These are phyloP conservation scores for Polymixis lichenea DNA, from an alignment of 2,888 invertebrate genomes.

Conservation along the genomic window DNA sequence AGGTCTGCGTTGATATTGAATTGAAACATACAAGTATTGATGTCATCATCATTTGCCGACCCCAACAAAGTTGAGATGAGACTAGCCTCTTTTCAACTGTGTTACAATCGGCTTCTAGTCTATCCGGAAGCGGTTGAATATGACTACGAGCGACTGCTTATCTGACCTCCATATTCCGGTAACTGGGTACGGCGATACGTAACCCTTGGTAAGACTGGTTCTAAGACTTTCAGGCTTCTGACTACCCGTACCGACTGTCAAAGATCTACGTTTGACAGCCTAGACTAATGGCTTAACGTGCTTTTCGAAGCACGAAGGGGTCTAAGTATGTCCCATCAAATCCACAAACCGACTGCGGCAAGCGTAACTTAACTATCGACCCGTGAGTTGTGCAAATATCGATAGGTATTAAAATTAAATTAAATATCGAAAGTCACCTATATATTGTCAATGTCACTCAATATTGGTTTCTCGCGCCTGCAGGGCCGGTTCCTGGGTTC, in stretches of 20 bases:
- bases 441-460: no score
- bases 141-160: not conserved
- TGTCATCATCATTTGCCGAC: not conserved
- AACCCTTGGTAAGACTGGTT: not conserved
- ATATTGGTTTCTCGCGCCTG: no score
- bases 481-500: no score
- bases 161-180: not conserved
- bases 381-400: no score
- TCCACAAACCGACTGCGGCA: not conserved
- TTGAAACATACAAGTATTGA: not conserved
- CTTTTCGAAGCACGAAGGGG: no score
- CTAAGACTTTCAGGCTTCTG: not conserved
- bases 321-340: accelerated
- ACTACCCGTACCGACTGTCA: not conserved
- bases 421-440: no score
- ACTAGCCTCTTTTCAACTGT: not conserved
- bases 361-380: not conserved
- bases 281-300: not conserved
- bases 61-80: no score
- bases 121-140: not conserved
- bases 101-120: not conserved
- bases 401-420: no score
- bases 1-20: not conserved
- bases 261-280: not conserved
- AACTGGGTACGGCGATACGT: not conserved